phyloP scores from a whole-genome alignment of 1,140 invertebrate species.

The Lineus longissimus region DNA sequence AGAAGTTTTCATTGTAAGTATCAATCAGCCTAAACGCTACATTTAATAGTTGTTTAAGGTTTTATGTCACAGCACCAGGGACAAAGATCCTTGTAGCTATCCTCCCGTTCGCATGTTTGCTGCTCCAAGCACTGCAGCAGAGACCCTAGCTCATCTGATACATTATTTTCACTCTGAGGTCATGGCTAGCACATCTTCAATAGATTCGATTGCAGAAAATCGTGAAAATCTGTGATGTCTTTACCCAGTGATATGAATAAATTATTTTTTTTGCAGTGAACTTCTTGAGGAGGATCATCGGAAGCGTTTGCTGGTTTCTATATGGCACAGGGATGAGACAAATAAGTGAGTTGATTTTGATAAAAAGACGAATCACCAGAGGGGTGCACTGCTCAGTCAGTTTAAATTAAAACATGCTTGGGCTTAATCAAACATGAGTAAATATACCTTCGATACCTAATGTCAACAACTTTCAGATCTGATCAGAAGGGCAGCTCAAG shows the following conservation, averaged over 20 bases:
- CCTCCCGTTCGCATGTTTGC: not conserved
- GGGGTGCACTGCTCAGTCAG: too few relatives aligned
- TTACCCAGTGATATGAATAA: too few relatives aligned
- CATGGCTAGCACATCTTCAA: not conserved
- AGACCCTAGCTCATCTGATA: not conserved
- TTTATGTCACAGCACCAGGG: too few relatives aligned
- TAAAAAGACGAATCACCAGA: too few relatives aligned
- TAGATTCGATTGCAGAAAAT: not conserved
- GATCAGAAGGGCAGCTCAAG: too few relatives aligned
- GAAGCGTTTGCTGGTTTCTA: conserved; percentile 56
- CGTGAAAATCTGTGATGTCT: not conserved
- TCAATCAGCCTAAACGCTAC: too few relatives aligned
- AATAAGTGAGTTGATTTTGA: conserved; percentile 54
- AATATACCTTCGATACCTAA: too few relatives aligned
- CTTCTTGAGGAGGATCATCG: conserved; percentile 52
- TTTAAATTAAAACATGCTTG: too few relatives aligned
- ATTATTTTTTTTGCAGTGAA: conserved; percentile 35
- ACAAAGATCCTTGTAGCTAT: too few relatives aligned
- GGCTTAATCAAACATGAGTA: too few relatives aligned
- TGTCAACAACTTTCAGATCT: too few relatives aligned
- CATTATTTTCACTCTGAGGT: not conserved
- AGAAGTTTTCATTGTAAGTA: conserved; percentile 56
- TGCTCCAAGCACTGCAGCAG: not conserved
- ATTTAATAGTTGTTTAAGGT: too few relatives aligned
- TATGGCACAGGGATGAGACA: conserved; percentile 55